phyloP scores from a whole-genome alignment of 92 coral and sea anemone genomes.

The Muricea muricata region DNA sequence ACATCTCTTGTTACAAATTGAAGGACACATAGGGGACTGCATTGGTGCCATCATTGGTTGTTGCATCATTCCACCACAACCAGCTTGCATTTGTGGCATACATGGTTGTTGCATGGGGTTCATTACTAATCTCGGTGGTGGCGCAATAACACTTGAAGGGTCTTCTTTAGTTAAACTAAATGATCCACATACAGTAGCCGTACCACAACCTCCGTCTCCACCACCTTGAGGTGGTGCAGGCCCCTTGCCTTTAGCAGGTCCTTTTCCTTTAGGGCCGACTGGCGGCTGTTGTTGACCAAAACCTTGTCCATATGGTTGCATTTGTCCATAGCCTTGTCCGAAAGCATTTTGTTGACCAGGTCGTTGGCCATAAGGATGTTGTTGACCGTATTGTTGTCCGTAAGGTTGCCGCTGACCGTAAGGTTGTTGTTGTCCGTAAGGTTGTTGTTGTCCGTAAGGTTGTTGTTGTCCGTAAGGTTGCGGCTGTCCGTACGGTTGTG shows the following conservation, averaged over 20 bases:
- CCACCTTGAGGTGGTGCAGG: constrained; percentile 30
- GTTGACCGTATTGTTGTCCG: not conserved
- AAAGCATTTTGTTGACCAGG: not conserved
- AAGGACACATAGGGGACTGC: constrained; percentile 28
- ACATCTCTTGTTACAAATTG: constrained; percentile 39
- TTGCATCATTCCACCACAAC: constrained; percentile 36
- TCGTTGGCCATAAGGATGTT: constrained; percentile 23
- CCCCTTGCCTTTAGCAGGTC: not conserved
- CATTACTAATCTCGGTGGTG: constrained; percentile 1
- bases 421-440: not conserved
- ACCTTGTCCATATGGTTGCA: not conserved
- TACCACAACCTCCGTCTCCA: constrained; percentile 34
- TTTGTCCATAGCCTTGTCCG: constrained; percentile 23
- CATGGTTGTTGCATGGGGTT: constrained; percentile 39
- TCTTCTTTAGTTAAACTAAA: constrained; percentile 36
- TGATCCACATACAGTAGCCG: constrained; percentile 49
- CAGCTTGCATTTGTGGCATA: constrained; percentile 35
- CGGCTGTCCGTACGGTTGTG: not conserved
- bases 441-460: constrained; percentile 6
- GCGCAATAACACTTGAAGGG: constrained; percentile 24
- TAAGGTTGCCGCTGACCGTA: not conserved
- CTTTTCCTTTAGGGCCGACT: not conserved
- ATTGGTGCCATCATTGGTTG: not conserved
- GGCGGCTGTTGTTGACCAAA: constrained; percentile 29
- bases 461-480: constrained; percentile 22